phyloP scores from a whole-genome alignment of 2,797 vertebrate species.

The Lacerta bilineata region DNA sequence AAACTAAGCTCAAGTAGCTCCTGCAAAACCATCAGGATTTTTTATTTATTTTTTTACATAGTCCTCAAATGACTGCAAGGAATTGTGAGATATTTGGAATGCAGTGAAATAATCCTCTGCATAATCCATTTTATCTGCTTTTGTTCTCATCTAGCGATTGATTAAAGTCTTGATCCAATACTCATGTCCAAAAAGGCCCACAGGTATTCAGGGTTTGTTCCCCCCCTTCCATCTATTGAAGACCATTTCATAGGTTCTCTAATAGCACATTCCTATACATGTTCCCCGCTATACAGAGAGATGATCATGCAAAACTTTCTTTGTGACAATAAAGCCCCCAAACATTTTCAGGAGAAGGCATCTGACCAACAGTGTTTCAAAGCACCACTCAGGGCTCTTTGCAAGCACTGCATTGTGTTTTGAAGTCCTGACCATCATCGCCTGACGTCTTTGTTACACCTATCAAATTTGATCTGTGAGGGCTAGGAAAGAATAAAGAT shows the following conservation, averaged over 20 bases:
- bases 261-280: neutral
- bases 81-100: slow-evolving; percentile 32
- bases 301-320: neutral
- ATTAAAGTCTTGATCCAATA: neutral
- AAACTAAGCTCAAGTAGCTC: slow-evolving; percentile 21
- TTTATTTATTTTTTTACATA: neutral
- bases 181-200: neutral
- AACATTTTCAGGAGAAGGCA: neutral
- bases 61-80: slow-evolving; percentile 21
- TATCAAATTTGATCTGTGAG: too few species aligned
- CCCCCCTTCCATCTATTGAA: neutral
- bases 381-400: too few species aligned
- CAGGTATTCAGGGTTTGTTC: neutral
- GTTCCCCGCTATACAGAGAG: too few species aligned
- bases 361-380: too few species aligned
- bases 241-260: neutral
- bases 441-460: too few species aligned
- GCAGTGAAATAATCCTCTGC: slow-evolving; percentile 12
- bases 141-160: neutral
- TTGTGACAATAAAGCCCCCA: neutral
- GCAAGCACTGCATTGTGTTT: too few species aligned
- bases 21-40: slow-evolving; percentile 13
- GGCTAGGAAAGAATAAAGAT: too few species aligned
- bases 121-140: slow-evolving; percentile 15
- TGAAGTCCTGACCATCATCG: too few species aligned